Conservation (phyloP, 2,113 vertebrate genomes). For the Ceyx margarethae region DNA sequence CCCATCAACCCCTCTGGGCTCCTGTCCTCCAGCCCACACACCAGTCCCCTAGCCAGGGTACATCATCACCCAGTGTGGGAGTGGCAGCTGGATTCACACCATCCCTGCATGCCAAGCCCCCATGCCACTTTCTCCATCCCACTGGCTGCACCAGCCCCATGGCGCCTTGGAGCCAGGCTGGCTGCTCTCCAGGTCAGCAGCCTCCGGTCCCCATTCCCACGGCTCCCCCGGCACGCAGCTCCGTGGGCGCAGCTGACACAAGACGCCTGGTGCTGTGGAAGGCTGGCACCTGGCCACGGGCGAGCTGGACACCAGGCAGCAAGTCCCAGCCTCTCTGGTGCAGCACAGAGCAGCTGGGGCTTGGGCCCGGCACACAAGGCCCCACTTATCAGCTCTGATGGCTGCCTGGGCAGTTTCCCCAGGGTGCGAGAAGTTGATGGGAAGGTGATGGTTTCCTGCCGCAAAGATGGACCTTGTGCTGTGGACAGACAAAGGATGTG, state of each 20-base stretch:
- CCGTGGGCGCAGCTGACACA: neutral
- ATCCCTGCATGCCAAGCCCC: rapidly evolving
- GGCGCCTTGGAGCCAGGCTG: rapidly evolving
- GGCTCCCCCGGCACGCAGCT: neutral
- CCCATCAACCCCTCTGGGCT: neutral
- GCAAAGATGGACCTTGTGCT: neutral
- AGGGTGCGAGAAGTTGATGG: neutral
- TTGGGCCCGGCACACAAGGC: rapidly evolving
- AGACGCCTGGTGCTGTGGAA: rapidly evolving
- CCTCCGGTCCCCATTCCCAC: rapidly evolving
- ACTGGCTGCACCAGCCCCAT: rapidly evolving
- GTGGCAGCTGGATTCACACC: neutral
- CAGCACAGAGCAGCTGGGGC: rapidly evolving
- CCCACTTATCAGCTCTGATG: neutral
- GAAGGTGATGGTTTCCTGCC: neutral
- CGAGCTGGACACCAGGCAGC: rapidly evolving
- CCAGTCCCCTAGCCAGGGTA: rapidly evolving
- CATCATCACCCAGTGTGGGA: neutral
- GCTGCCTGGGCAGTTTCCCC: neutral
- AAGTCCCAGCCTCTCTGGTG: neutral
- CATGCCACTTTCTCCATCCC: rapidly evolving
- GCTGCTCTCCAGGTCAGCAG: rapidly evolving
- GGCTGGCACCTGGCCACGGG: rapidly evolving
- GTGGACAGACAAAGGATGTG: neutral
- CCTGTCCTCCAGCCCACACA: neutral